Evolutionary conservation across 2,888 invertebrate genomes (phyloP).

Genomic region (Himalopsyche japonica): DNA sequence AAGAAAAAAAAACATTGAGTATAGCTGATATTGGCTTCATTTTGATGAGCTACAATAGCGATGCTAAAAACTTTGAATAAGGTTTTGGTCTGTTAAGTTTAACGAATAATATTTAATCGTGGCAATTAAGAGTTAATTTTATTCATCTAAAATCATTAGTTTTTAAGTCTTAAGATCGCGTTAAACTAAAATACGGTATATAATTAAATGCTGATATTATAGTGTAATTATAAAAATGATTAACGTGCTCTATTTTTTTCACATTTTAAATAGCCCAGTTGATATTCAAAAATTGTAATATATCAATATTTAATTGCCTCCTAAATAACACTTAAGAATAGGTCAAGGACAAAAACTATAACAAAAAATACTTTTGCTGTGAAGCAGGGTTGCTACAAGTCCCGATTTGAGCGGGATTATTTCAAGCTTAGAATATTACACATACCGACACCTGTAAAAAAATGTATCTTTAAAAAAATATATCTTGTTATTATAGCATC

Average conservation of each 20-base stretch:
- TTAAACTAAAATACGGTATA: neutral
- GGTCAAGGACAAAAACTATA: neutral
- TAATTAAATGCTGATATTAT: neutral
- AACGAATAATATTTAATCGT: neutral
- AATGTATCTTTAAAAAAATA: too few species aligned
- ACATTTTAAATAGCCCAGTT: neutral
- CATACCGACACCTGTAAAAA: too few species aligned
- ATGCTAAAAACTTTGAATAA: too few species aligned
- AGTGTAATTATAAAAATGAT: neutral
- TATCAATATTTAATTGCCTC: neutral
- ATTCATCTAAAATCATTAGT: too few species aligned
- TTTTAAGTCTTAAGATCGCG: too few species aligned
- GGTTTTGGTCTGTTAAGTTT: too few species aligned
- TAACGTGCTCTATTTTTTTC: neutral
- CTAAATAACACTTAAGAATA: neutral
- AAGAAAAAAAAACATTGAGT: too few species aligned
- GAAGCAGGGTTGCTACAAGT: neutral
- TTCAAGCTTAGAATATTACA: too few species aligned
- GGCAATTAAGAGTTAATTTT: neutral
- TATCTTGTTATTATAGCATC: too few species aligned
- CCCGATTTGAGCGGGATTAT: too few species aligned
- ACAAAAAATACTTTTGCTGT: neutral
- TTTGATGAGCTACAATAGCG: too few species aligned
- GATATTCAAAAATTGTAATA: neutral
- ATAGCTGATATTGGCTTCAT: too few species aligned